A percentile compares a stretch with the other conserved stretches of the same genome.
Evolutionary conservation across 1,140 invertebrate genomes (phyloP).

Genomic region (Metaphire vulgaris): DNA sequence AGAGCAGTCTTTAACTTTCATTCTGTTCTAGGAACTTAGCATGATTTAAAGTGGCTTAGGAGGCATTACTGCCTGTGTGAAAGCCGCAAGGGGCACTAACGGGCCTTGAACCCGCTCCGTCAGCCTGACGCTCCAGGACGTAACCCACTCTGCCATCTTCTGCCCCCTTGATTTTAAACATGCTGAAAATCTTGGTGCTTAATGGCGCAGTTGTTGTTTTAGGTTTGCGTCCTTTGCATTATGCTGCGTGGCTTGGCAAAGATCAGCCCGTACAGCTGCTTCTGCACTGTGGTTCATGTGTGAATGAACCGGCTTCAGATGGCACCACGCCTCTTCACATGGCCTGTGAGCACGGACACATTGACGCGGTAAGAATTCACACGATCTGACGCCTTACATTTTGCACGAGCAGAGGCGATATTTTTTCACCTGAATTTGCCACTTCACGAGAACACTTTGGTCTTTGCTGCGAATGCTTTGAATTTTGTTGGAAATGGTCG

Average conservation of each 20-base stretch:
- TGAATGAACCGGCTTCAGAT: constrained; percentile 49
- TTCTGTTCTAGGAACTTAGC: neutral
- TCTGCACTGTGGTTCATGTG: constrained; percentile 46
- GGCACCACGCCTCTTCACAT: constrained; percentile 57
- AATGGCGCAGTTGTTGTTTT: neutral
- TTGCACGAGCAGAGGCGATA: too few relatives aligned
- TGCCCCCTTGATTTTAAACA: neutral
- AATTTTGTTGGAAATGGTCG: too few relatives aligned
- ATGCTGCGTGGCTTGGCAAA: constrained; percentile 53
- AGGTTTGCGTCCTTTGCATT: constrained; percentile 54
- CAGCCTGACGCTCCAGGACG: too few relatives aligned
- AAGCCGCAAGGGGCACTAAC: too few relatives aligned
- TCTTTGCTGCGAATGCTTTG: too few relatives aligned
- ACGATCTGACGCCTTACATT: too few relatives aligned
- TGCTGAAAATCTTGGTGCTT: neutral
- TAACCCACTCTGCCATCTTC: too few relatives aligned
- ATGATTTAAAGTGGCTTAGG: neutral
- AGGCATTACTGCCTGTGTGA: neutral
- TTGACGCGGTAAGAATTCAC: constrained; percentile 50
- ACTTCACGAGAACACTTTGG: too few relatives aligned
- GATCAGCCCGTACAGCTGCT: constrained; percentile 47
- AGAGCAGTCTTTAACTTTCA: too few relatives aligned
- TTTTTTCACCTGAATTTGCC: too few relatives aligned
- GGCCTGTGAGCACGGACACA: constrained; percentile 57
- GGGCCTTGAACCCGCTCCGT: too few relatives aligned